Conservation (phyloP, 2,888 invertebrate genomes). For the Macrostomum cliftonense region DNA sequence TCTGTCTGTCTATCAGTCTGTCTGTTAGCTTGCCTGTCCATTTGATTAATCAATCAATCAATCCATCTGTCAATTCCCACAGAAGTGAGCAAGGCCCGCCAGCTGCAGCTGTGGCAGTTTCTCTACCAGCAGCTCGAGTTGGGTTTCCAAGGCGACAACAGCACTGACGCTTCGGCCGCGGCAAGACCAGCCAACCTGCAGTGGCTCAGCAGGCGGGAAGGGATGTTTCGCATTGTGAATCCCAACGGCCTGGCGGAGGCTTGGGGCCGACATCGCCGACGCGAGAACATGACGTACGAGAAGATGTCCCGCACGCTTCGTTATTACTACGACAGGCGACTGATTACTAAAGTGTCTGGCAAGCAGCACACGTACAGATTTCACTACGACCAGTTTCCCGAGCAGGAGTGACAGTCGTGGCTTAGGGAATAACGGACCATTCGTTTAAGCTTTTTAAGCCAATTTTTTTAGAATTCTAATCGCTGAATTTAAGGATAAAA, state of each 20-base stretch:
- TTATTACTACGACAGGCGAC: constrained; percentile 10
- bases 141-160: too few relatives aligned
- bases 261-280: constrained; percentile 9
- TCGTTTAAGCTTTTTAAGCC: too few relatives aligned
- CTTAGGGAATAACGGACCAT: too few relatives aligned
- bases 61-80: not conserved
- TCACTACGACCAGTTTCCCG: constrained; percentile 2
- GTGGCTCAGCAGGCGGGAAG: constrained; percentile 7
- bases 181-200: too few relatives aligned
- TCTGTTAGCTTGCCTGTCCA: too few relatives aligned
- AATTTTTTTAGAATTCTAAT: too few relatives aligned
- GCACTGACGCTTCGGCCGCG: not conserved
- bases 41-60: too few relatives aligned
- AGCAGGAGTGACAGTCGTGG: too few relatives aligned
- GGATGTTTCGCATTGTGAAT: constrained; percentile 6
- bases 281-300: constrained; percentile 10
- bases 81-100: constrained; percentile 1
- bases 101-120: constrained; percentile 10
- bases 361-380: constrained; percentile 10
- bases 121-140: constrained; percentile 4
- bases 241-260: constrained; percentile 5
- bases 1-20: too few relatives aligned
- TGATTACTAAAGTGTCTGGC: constrained; percentile 8
- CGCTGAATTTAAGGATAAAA: too few relatives aligned
- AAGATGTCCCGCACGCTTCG: constrained; percentile 10